Evolutionary conservation across 2,797 vertebrate species (phyloP), one percentile per base, ranked within the genome.

Genomic region (Myotis planiceps): DNA sequence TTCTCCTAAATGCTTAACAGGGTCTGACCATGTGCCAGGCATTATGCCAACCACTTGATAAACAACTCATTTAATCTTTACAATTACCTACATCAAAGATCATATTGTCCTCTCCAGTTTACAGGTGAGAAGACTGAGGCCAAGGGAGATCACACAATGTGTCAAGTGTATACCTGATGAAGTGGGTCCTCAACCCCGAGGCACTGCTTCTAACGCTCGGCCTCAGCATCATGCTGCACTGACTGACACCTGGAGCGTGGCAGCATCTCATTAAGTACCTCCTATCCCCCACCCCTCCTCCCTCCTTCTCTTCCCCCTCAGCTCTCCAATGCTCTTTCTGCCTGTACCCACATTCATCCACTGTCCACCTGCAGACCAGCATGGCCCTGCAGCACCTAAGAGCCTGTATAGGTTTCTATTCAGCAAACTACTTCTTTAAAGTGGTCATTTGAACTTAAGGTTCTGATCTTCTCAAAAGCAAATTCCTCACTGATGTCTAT

Each of bases 41-140:
- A 37, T 92, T 80, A 76, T n/a, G 14, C 29, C 39, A 23, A 71
- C 25, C 19, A 83, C 51, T 71, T 68, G 66, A 66, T 47, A 83
- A 75, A 63, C 16, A 74, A 83, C 25, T 58, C 23, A 63, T 37
- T 79, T 93, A 90, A 76, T 75, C 29, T 80, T 89, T 55, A 65
- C 6, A 47, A 47, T 18, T 47, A 58, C n/a, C 9, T 55, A 63
- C 14, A 53, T 63, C 19, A 55, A 92, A 92, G 18, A 32, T 29
- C 63, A 12, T 51, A 9, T 25, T 68, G 83, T 49, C 25, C 25
- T 49, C 47, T 96, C 60, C 9, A 81, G 34, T 32, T 90, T 69
- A 88, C 0, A 76, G 25, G 13, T 16, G 4, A 76, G 34, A 84
- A 90, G 84, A 76, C 23, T 3, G 25, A 90, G 34, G 82, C 13